Percentiles rank a stretch among this genome's conserved stretches.
These are phyloP conservation scores for Cylloceria caligata DNA, from an alignment of 2,888 invertebrate genomes.

Conservation along the genomic window DNA sequence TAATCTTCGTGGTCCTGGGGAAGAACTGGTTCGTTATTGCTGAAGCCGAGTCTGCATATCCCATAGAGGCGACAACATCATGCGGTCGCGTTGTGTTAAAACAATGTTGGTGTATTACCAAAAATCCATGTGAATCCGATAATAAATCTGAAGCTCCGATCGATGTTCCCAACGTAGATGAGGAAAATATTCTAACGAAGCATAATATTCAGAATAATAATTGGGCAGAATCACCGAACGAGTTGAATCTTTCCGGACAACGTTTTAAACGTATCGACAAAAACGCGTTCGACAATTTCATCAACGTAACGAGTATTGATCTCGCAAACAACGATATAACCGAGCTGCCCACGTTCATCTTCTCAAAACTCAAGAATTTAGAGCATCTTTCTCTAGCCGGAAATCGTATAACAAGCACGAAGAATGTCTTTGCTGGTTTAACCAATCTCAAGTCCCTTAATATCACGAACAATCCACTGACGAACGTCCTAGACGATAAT, in stretches of 20 bases:
- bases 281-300: slow-evolving; percentile 70
- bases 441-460: slow-evolving; percentile 71
- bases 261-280: slow-evolving; percentile 63
- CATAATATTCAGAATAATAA: background rate
- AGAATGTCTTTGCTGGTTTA: slow-evolving; percentile 71
- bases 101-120: background rate
- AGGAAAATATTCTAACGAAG: background rate
- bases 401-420: slow-evolving; percentile 70
- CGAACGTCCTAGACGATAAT: slow-evolving; percentile 66
- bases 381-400: slow-evolving; percentile 67
- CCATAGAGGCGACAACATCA: background rate
- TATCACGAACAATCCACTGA: slow-evolving; percentile 72
- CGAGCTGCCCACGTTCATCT: slow-evolving; percentile 70
- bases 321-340: slow-evolving; percentile 70
- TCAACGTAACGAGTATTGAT: slow-evolving; percentile 64
- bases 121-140: background rate
- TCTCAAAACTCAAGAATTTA: slow-evolving; percentile 73
- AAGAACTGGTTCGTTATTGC: background rate
- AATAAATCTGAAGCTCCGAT: too few species aligned
- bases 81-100: background rate
- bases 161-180: background rate
- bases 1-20: background rate
- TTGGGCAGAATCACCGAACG: background rate
- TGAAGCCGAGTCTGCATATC: background rate
- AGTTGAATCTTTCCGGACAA: slow-evolving; percentile 63